phyloP scores from a whole-genome alignment of 2,797 vertebrate species.

The Tarsius wallacei region DNA sequence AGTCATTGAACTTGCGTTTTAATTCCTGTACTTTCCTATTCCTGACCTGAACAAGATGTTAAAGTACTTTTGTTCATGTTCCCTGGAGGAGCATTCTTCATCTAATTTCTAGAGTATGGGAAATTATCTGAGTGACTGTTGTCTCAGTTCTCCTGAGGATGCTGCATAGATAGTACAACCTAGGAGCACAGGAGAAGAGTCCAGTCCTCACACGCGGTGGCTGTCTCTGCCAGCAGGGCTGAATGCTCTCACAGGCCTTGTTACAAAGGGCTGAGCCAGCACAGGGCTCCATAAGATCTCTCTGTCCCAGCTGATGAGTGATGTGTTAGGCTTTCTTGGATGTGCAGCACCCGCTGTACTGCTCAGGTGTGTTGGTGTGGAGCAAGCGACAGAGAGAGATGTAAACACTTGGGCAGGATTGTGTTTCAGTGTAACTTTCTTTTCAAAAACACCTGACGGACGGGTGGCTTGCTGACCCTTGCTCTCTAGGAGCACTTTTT shows the following conservation, averaged over 20 bases:
- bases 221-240: not conserved
- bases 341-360: too few relatives aligned
- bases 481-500: not conserved
- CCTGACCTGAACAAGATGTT: not conserved
- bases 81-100: not conserved
- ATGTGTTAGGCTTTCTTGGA: not conserved
- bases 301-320: not conserved
- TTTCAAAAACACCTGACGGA: not conserved
- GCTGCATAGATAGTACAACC: accelerated
- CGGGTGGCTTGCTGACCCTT: not conserved
- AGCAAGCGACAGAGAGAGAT: not conserved
- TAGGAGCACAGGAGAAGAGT: too few relatives aligned
- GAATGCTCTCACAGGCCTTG: not conserved
- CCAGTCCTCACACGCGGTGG: accelerated
- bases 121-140: not conserved
- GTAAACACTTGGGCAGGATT: too few relatives aligned
- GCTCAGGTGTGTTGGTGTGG: not conserved
- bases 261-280: too few relatives aligned
- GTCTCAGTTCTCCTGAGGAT: not conserved
- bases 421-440: not conserved
- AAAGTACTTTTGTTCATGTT: not conserved
- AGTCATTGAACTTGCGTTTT: not conserved
- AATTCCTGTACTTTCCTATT: not conserved
- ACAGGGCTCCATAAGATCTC: not conserved
- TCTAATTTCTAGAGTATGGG: not conserved